Evolutionary conservation across 2,888 invertebrate genomes (phyloP).

Genomic region (Branchellion lobata): DNA sequence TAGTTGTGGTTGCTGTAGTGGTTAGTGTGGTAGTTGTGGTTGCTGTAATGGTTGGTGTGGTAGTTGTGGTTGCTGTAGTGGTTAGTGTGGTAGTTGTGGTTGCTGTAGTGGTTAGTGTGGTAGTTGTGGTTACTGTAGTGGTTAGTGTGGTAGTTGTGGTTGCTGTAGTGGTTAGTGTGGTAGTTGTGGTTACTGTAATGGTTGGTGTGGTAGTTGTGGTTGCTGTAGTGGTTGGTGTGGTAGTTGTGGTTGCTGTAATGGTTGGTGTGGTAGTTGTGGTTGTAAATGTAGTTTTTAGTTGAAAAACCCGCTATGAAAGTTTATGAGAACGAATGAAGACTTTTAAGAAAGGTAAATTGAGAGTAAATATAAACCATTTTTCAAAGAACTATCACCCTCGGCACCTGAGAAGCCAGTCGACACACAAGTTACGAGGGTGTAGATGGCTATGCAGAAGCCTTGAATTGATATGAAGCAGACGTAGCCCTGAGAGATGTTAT

Average conservation of each 20-base stretch:
- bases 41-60: not conserved
- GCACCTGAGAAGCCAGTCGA: slow-evolving; percentile 41
- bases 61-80: too few relatives aligned
- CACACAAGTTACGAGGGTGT: slow-evolving; percentile 59
- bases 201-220: too few relatives aligned
- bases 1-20: too few relatives aligned
- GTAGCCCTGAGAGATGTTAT: slow-evolving; percentile 81
- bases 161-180: too few relatives aligned
- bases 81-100: not conserved
- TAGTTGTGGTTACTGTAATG: too few relatives aligned
- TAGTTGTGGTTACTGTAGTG: not conserved
- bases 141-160: too few relatives aligned
- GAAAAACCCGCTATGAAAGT: too few relatives aligned
- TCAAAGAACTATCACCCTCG: slow-evolving; percentile 2
- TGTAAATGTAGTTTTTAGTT: too few relatives aligned
- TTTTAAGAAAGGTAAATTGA: not conserved
- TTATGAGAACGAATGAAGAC: not conserved
- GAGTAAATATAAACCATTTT: not conserved
- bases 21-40: not conserved
- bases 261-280: too few relatives aligned
- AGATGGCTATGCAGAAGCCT: slow-evolving; percentile 83
- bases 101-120: not conserved
- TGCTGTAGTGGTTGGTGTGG: too few relatives aligned
- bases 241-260: not conserved
- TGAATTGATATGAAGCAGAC: slow-evolving; percentile 94